Conservation (phyloP, 2,888 invertebrate genomes). For the Andrena haemorrhoa region DNA sequence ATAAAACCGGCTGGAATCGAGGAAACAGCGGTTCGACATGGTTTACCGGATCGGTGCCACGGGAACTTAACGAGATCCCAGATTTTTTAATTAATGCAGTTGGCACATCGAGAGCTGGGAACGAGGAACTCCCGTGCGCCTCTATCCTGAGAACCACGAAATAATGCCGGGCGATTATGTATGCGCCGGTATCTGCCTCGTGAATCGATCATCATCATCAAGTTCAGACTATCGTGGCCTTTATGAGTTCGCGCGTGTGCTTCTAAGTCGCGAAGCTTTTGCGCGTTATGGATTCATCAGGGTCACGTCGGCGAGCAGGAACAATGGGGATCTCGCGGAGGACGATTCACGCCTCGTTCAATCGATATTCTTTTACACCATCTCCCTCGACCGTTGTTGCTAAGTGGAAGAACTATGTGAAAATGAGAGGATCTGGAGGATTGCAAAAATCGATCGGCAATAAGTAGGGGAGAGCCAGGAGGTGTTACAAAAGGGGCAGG, state of each 20-base stretch:
- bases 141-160: conserved; percentile 78
- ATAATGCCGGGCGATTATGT: conserved; percentile 71
- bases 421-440: no score
- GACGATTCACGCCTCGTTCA: conserved; percentile 22
- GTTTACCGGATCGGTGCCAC: conserved; percentile 68
- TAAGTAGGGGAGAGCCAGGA: no score
- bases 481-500: no score
- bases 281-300: conserved; percentile 49
- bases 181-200: conserved; percentile 65
- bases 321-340: background rate
- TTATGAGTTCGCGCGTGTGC: conserved; percentile 35
- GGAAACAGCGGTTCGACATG: conserved; percentile 66
- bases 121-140: conserved; percentile 71
- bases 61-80: conserved; percentile 71
- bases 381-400: no score
- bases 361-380: background rate
- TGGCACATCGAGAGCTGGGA: conserved; percentile 80
- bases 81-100: conserved; percentile 78
- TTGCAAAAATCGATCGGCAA: no score
- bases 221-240: conserved; percentile 58
- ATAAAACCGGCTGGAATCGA: conserved; percentile 31
- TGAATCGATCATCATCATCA: conserved; percentile 70
- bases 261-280: conserved; percentile 52
- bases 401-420: no score
- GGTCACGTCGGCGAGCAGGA: conserved; percentile 20